A percentile compares a stretch with the other conserved stretches of the same genome.
phyloP scores from a whole-genome alignment of 2,888 invertebrate genomes.

The Nowickia ferox region DNA sequence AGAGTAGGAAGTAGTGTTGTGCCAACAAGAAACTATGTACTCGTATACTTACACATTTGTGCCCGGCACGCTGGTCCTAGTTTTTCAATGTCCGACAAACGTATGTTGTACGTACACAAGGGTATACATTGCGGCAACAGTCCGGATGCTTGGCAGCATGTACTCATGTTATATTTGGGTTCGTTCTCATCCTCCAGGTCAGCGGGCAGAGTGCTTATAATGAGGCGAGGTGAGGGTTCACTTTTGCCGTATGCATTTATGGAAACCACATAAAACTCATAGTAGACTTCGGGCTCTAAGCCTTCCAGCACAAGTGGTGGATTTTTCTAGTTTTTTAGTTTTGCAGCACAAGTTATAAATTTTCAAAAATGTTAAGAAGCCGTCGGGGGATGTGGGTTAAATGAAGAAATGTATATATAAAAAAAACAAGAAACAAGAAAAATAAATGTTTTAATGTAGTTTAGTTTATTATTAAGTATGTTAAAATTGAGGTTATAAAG shows the following conservation, averaged over 20 bases:
- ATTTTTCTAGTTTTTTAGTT: constrained; percentile 82
- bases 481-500: constrained; percentile 62
- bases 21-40: not conserved
- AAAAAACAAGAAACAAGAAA: constrained; percentile 19
- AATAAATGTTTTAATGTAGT: constrained; percentile 55
- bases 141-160: constrained; percentile 90
- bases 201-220: constrained; percentile 87
- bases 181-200: constrained; percentile 81
- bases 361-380: constrained; percentile 42
- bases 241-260: constrained; percentile 91
- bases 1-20: not conserved
- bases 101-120: constrained; percentile 91
- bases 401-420: not conserved
- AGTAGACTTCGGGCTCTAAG: constrained; percentile 89
- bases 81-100: constrained; percentile 90
- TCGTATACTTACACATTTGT: constrained; percentile 87
- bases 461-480: constrained; percentile 59
- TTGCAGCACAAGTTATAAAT: constrained; percentile 42
- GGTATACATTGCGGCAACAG: constrained; percentile 86
- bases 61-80: constrained; percentile 90
- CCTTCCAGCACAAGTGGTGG: constrained; percentile 90
- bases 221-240: constrained; percentile 89
- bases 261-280: constrained; percentile 92
- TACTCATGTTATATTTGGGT: constrained; percentile 89
- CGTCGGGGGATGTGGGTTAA: not conserved